Conservation (phyloP, 2,888 invertebrate genomes). For the Tricholauxania praeusta region DNA sequence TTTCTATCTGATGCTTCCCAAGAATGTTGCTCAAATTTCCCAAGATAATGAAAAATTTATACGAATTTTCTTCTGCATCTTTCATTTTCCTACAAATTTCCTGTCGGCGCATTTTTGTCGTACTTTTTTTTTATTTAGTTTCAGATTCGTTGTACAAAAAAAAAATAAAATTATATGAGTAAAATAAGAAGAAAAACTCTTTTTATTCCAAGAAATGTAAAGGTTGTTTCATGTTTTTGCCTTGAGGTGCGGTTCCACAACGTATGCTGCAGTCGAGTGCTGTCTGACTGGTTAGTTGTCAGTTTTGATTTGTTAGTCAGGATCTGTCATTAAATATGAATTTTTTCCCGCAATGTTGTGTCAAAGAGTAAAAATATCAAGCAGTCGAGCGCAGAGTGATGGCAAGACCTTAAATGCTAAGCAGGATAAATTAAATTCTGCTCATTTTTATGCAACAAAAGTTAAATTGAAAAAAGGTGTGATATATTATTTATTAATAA, state of each 20-base stretch:
- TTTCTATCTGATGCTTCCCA: background rate
- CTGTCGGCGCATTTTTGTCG: slow-evolving; percentile 19
- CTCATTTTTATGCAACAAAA: no score
- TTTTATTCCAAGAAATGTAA: background rate
- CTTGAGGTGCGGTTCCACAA: background rate
- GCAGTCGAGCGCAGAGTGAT: background rate
- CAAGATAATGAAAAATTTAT: slow-evolving; percentile 41
- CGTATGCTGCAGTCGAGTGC: slow-evolving; percentile 4
- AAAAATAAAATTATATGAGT: no score
- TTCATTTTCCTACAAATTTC: background rate
- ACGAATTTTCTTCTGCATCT: slow-evolving; percentile 26
- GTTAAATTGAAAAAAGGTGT: no score
- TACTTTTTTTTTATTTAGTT: background rate
- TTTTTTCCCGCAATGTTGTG: background rate
- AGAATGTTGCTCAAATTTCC: slow-evolving; percentile 37
- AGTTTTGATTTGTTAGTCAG: slow-evolving; percentile 22
- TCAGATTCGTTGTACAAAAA: background rate
- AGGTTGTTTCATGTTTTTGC: background rate
- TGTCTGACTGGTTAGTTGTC: background rate
- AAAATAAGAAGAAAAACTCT: no score
- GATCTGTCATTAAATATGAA: slow-evolving; percentile 23
- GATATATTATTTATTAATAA: no score
- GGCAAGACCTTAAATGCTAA: background rate
- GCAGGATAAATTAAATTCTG: background rate
- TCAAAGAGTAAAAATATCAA: background rate